Evolutionary conservation across 2,797 vertebrate species (phyloP), one percentile per base, ranked within the genome.

Genomic region (Synanceia verrucosa): DNA sequence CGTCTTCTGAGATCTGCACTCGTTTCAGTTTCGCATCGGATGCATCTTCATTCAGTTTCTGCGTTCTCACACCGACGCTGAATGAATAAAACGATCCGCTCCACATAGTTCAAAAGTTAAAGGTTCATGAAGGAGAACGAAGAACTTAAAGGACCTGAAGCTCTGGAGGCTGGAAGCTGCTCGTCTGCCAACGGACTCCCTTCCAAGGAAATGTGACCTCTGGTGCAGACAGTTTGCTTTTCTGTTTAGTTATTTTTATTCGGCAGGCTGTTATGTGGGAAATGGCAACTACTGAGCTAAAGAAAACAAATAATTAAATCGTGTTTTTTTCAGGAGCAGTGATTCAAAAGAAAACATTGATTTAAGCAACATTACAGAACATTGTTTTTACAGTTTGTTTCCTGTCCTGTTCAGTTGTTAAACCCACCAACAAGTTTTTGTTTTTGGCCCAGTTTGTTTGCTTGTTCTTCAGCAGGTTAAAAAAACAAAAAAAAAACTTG

Each of bases 71-170:
- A 21, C 28, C 1, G 1, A 37, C 16, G 34, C 51, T 52, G 34
- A 63, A 21, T 64, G 55, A 58, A 51, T 28, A 36, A 70, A 70
- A 61, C 43, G n/a, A 73, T 0, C 43, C 51, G 48, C 6, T 0
- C 23, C 1, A n/a, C 56, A 26, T 2, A 63, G 71, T 51, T 73
- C 50, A 29, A 50, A 13, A 55, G 62, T 72, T 62, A 72, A 69
- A 70, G 34, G 37, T 67, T 82, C 61, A 58, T 58, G 29, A 50
- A 48, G 72, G 4, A 4, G 56, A 79, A 76, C 57, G 52, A 70
- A 66, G 72, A 33, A 18, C 76, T 59, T 72, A 55, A 63, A 55
- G 52, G 55, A 68, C 19, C 26, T 47, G 3, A 2, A 51, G 46
- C 51, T 41, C n/a, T 5, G 57, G 57, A 56, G 65, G 61, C 46